These are phyloP conservation scores for Shinisaurus crocodilurus DNA, from an alignment of 2,113 vertebrate genomes.

Conservation along the genomic window DNA sequence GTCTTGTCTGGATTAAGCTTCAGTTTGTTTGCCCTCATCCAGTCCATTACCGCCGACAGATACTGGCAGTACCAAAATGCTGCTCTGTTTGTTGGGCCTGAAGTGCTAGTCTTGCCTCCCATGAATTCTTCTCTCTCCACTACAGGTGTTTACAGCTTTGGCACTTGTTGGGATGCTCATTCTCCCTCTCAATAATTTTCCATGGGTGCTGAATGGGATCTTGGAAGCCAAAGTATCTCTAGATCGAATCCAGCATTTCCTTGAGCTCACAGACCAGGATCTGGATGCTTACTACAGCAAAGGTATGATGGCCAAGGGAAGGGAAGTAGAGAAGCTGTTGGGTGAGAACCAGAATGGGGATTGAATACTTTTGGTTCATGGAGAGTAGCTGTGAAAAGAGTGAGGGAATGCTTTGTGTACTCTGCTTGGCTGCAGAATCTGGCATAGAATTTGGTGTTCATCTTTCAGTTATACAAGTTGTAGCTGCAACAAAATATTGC, in stretches of 20 bases:
- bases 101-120: neutral
- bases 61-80: conserved; percentile 13
- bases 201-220: conserved; percentile 92
- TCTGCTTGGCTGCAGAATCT: neutral
- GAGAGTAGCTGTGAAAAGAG: neutral
- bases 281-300: conserved; percentile 84
- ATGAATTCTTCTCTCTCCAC: conserved; percentile 26
- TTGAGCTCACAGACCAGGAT: conserved; percentile 86
- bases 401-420: neutral
- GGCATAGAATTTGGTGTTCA: neutral
- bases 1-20: no score
- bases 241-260: conserved; percentile 91
- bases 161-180: conserved; percentile 94
- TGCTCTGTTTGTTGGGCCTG: neutral
- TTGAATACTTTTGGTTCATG: neutral
- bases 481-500: neutral
- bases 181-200: conserved; percentile 91
- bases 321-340: neutral
- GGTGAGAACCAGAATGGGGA: neutral
- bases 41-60: no score
- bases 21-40: no score
- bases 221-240: conserved; percentile 95
- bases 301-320: conserved; percentile 67
- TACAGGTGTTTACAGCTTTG: conserved; percentile 93
- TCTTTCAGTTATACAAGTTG: neutral